phyloP scores from a whole-genome alignment of 2,113 vertebrate species.

The Rhinoptilus africanus region DNA sequence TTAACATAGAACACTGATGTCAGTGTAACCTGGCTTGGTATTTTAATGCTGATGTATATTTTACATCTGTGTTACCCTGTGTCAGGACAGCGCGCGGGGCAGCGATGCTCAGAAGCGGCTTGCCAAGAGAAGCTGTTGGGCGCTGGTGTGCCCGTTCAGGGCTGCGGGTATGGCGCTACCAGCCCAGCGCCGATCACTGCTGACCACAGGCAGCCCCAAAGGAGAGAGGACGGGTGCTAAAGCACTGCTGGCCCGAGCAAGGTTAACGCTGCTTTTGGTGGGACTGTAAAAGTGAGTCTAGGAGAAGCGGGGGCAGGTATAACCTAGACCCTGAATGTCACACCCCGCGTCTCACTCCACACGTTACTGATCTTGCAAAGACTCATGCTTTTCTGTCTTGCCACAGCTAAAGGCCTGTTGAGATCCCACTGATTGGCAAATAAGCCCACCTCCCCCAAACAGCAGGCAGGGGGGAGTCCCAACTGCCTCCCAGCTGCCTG shows the following conservation, averaged over 20 bases:
- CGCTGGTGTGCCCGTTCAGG: accelerated
- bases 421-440: neutral
- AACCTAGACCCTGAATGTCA: neutral
- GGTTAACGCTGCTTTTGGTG: neutral
- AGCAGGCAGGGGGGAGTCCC: neutral
- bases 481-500: neutral
- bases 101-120: neutral
- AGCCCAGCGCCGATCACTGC: accelerated
- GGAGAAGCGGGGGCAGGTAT: neutral
- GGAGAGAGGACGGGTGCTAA: neutral
- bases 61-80: neutral
- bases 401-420: neutral
- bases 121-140: neutral
- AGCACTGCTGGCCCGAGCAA: neutral
- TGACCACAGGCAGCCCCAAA: neutral
- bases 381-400: neutral
- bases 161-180: neutral
- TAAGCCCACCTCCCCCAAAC: neutral
- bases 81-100: accelerated
- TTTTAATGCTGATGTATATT: neutral
- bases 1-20: neutral
- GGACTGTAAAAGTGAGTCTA: neutral
- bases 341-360: accelerated
- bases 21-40: neutral
- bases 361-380: neutral